Conservation (phyloP, 1,140 invertebrate genomes). For the Akabosia matsudoensis region DNA sequence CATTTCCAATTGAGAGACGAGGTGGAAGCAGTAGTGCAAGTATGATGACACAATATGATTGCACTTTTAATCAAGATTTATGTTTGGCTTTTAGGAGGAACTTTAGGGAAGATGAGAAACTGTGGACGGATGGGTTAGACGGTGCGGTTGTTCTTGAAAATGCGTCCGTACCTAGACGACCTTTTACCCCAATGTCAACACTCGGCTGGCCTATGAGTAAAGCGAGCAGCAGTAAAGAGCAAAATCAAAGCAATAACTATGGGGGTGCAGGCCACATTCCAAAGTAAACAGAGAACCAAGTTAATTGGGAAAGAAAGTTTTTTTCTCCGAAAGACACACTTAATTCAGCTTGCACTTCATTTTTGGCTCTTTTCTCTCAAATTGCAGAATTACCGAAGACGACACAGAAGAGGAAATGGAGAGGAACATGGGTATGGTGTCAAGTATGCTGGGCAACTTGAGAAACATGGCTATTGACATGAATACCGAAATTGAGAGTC, state of each 20-base stretch:
- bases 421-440: constrained; percentile 44
- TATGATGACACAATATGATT: too few species aligned
- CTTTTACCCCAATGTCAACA: not conserved
- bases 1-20: too few species aligned
- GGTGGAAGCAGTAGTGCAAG: too few species aligned
- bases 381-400: constrained; percentile 48
- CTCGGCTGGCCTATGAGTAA: not conserved
- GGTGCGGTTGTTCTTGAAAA: not conserved
- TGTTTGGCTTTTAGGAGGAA: not conserved
- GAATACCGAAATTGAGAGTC: not conserved
- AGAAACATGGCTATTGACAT: constrained; percentile 14
- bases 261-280: not conserved
- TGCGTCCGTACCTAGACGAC: not conserved
- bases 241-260: not conserved
- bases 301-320: not conserved
- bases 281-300: not conserved
- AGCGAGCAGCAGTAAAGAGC: not conserved
- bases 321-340: not conserved
- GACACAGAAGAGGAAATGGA: constrained; percentile 49
- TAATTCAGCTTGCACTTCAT: too few species aligned
- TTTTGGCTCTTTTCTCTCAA: not conserved
- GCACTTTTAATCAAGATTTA: not conserved
- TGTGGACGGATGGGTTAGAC: not conserved
- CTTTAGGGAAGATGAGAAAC: not conserved
- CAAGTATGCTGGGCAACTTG: constrained; percentile 3